Evolutionary conservation across 1,140 invertebrate species (phyloP).

Genomic region (Trigoniulus corallinus): DNA sequence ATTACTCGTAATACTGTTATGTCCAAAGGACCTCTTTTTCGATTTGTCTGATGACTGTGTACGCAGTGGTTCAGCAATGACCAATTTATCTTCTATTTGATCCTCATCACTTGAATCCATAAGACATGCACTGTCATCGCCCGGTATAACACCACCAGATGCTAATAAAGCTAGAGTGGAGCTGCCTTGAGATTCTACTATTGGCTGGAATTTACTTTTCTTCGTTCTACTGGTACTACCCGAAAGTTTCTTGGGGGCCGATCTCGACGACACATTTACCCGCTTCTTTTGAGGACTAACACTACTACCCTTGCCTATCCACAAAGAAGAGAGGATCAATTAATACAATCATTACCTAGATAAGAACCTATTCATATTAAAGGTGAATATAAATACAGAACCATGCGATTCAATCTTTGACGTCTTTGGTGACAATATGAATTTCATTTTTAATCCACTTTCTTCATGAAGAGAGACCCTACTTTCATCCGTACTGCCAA

Average conservation of each 20-base stretch:
- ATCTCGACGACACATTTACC: not conserved
- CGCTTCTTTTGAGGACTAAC: not conserved
- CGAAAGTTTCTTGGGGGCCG: not conserved
- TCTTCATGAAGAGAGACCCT: not conserved
- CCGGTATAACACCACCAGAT: not conserved
- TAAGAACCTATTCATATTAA: no score
- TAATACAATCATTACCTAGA: no score
- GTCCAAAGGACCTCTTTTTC: no score
- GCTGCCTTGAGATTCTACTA: not conserved
- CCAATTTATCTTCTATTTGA: not conserved
- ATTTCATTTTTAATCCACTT: conserved; percentile 4
- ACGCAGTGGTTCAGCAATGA: conserved; percentile 6
- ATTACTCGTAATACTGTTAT: no score
- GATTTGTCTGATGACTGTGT: not conserved
- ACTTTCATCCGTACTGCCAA: not conserved
- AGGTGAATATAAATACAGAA: no score
- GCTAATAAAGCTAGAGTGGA: conserved; percentile 2
- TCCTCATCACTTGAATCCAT: conserved; percentile 7
- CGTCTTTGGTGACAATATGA: conserved; percentile 4
- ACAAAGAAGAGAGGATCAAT: no score
- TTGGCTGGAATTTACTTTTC: conserved; percentile 18
- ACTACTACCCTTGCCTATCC: no score
- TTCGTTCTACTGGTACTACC: conserved; percentile 25
- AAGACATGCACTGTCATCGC: conserved; percentile 6
- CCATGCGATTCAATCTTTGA: no score